A percentile compares a stretch with the other conserved stretches of the same genome.
Conservation (phyloP, 2,797 vertebrate genomes). For the Sarcophilus harrisii region DNA sequence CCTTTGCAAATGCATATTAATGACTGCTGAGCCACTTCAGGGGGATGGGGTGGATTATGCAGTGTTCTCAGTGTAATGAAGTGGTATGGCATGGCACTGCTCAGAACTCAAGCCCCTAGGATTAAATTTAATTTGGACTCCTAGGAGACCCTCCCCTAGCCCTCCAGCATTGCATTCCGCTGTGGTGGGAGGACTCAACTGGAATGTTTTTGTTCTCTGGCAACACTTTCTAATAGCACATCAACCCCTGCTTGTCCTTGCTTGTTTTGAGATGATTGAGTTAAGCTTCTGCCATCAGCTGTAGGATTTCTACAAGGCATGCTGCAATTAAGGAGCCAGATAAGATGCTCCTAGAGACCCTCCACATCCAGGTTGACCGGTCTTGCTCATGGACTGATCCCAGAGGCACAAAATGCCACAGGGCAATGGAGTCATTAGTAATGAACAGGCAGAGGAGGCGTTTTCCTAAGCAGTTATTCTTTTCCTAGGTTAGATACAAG, state of each 20-base stretch:
- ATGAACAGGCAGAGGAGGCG: background rate
- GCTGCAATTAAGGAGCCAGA: background rate
- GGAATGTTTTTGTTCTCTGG: constrained; percentile 29
- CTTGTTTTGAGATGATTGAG: background rate
- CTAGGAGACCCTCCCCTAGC: accelerated
- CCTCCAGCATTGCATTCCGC: background rate
- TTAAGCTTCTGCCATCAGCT: background rate
- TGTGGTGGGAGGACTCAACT: background rate
- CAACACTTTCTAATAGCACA: constrained; percentile 16
- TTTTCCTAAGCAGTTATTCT: background rate
- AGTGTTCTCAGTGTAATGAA: background rate
- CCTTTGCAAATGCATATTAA: background rate
- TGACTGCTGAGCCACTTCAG: background rate
- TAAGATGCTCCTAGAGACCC: background rate
- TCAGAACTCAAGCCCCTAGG: background rate
- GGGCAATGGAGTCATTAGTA: background rate
- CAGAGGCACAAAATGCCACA: constrained; percentile 2
- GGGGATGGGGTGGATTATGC: background rate
- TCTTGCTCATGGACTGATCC: background rate
- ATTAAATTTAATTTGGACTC: background rate
- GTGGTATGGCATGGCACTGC: background rate
- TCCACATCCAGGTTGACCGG: too few species aligned
- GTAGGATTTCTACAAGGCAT: background rate
- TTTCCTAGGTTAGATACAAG: background rate
- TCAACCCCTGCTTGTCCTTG: background rate